Base-by-base conservation (phyloP, 1,140 invertebrate genomes). In the Drosophila pruinosa region DNA sequence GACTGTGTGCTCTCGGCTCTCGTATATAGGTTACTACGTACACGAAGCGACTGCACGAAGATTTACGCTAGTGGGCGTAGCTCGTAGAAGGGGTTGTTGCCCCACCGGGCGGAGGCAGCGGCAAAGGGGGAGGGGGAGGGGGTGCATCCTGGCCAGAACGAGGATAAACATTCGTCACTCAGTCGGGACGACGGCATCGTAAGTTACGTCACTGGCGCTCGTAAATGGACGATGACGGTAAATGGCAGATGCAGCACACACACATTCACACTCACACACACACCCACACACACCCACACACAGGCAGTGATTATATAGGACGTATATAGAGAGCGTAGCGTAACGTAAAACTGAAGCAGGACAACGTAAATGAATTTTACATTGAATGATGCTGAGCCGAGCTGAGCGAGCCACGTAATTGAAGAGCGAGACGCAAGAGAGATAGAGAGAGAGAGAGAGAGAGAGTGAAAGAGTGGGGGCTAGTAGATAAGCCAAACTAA, bases 361-460 rank as follows among this genome's bases (percentile, higher is more conserved):
- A 85, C 81, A 86, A 81, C 81, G 77, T 86, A 86, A 86, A 86
- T 86, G 82, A 86, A 86, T 86, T 80, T 81, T 88, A 71, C 82
- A 86, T 86, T 86, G 81, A 86, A 85, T 85, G 80, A 86, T 76
- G 80, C 81, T 69, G 56, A 41, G 45, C n/a, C 22, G 38, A 53
- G 43, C 31, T 28, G 41, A 15, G 41, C 0, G n/a, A 26, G 36
- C 10, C 4, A 26, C 24, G 38, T 17, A 65, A 56, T 36, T 24
- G 39, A 21, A 43, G 22, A 38, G 21, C 24, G 8, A 34, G 43
- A 47, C 26, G 10, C 14, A 22, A 10, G 5, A 36, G 14, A 24
- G 21, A 43, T 22, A 19, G 15, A 43, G 41, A 24, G 41, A 28
- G 21, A 54, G 41, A 21, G 48, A 15, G 21, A 48, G 28, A 26